Conservation (phyloP, 1,140 invertebrate genomes). For the Drosophila varians region DNA sequence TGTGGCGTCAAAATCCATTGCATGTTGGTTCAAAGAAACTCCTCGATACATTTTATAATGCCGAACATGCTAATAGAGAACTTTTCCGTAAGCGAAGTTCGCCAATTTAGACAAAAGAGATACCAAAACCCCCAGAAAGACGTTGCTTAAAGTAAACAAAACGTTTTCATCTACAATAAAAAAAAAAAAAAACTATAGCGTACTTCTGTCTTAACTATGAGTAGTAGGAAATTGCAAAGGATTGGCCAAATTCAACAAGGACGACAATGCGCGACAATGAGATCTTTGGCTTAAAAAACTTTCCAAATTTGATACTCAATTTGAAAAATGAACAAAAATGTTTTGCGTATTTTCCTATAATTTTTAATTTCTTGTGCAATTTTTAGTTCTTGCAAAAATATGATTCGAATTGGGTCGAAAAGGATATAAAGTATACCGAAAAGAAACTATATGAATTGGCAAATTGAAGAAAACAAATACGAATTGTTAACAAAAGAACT, state of each 20-base stretch:
- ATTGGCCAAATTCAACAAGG: slow-evolving; percentile 31
- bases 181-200: slow-evolving; percentile 6
- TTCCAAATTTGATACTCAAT: neutral
- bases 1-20: slow-evolving; percentile 50
- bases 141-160: slow-evolving; percentile 34
- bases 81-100: slow-evolving; percentile 47
- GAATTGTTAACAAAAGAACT: slow-evolving; percentile 62
- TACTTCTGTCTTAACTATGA: slow-evolving; percentile 21
- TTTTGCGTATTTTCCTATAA: slow-evolving; percentile 2
- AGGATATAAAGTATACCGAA: slow-evolving; percentile 81
- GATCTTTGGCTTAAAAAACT: slow-evolving; percentile 11
- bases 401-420: slow-evolving; percentile 72
- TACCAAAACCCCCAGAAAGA: slow-evolving; percentile 52
- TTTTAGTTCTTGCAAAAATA: slow-evolving; percentile 56
- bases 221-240: slow-evolving; percentile 27
- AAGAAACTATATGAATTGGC: slow-evolving; percentile 45
- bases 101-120: slow-evolving; percentile 58
- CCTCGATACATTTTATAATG: slow-evolving; percentile 13
- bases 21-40: slow-evolving; percentile 33
- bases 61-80: slow-evolving; percentile 27
- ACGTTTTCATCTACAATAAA: slow-evolving; percentile 16
- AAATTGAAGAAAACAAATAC: slow-evolving; percentile 32
- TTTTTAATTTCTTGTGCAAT: slow-evolving; percentile 67
- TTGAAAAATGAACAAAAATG: neutral
- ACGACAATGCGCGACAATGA: neutral